Conservation (phyloP, 2,113 vertebrate genomes). For the Coptodon rendalli region DNA sequence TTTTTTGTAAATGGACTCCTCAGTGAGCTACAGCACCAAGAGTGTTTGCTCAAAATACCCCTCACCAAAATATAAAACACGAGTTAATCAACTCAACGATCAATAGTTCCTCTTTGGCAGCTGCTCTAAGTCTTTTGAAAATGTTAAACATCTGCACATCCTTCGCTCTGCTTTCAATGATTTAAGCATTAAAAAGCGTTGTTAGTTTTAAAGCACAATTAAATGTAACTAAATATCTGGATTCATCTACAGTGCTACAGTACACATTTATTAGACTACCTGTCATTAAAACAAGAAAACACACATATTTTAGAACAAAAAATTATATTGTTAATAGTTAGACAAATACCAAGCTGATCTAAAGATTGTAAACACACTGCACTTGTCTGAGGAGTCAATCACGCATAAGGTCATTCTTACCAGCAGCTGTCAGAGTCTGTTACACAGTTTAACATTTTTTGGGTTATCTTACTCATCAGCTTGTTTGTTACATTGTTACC, state of each 20-base stretch:
- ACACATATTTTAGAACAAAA: not conserved
- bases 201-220: not conserved
- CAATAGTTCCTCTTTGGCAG: not conserved
- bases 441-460: not conserved
- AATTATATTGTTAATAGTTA: not conserved
- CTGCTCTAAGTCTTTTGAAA: not conserved
- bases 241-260: not conserved
- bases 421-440: not conserved
- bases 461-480: not conserved
- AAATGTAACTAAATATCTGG: not conserved
- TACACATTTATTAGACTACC: not conserved
- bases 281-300: not conserved
- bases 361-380: not conserved
- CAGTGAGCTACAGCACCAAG: conserved; percentile 56
- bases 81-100: not conserved
- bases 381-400: not conserved
- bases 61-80: not conserved
- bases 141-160: not conserved
- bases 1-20: conserved; percentile 62
- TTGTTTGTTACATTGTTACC: not conserved
- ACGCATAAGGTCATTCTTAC: not conserved
- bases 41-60: not conserved
- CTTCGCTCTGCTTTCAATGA: not conserved
- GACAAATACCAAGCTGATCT: not conserved
- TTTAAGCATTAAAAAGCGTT: not conserved